A percentile compares a stretch with the other conserved stretches of the same genome.
These are phyloP conservation scores for Pocillopora grandis DNA, from an alignment of 92 coral and sea anemone species.

Conservation along the genomic window DNA sequence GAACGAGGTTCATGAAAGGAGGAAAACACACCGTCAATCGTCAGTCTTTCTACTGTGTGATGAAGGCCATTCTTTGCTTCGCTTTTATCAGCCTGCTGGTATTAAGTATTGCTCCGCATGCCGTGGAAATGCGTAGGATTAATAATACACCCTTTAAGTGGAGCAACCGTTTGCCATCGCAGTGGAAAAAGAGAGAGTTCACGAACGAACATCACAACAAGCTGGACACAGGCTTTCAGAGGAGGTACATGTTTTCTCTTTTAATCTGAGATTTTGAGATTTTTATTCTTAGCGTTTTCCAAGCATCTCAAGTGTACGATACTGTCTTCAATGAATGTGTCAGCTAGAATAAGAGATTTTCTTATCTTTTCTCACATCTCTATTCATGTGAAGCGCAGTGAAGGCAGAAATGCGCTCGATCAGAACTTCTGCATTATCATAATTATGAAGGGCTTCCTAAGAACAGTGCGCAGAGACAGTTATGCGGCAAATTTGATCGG, in stretches of 20 bases:
- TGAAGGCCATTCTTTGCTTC: not conserved
- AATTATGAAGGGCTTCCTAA: no score
- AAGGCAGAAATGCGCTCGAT: no score
- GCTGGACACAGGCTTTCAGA: not conserved
- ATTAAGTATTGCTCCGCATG: not conserved
- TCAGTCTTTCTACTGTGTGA: not conserved
- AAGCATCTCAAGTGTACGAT: no score
- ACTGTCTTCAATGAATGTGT: no score
- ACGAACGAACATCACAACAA: not conserved
- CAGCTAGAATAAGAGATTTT: no score
- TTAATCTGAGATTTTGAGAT: not conserved
- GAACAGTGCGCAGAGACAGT: no score
- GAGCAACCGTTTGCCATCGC: not conserved
- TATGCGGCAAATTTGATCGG: no score
- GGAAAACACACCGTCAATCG: not conserved
- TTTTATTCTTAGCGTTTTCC: no score
- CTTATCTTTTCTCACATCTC: no score
- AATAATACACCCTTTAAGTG: not conserved
- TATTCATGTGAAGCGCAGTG: no score
- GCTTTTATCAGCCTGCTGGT: constrained; percentile 4
- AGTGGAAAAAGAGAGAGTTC: not conserved
- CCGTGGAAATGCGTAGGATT: constrained; percentile 2
- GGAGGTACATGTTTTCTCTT: constrained; percentile 1
- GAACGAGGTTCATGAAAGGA: not conserved
- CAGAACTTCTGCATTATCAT: no score